Evolutionary conservation across 2,113 vertebrate genomes (phyloP), one percentile per base, ranked within the genome.

Genomic region (Pangasianodon gigas): DNA sequence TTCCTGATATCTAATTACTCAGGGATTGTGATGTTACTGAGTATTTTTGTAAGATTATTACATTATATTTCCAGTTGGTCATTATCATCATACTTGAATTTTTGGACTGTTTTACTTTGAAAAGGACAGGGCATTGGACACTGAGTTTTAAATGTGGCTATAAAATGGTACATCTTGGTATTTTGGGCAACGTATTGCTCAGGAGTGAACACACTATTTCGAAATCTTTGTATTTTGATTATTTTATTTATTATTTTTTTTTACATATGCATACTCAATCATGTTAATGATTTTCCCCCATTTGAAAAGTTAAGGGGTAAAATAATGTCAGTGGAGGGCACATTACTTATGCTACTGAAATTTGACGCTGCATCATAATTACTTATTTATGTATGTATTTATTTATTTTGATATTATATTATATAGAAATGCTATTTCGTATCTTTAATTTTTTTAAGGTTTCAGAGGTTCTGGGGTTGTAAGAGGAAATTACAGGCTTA

Each of bases 21-120:
- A 89, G 77, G 88, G 74, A 80, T 80, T 65, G 19, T 77, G n/a
- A 86, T n/a, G 52, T 51, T 79, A 44, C 77, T 90, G 44, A 46
- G 18, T 65, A 58, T 71, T 82, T 82, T 89, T 62, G 7, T 86
- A 69, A 44, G 24, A 75, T 80, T 89, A 67, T 21, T 32, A 26
- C 9, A 29, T 85, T 85, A 75, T 67, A 41, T 89, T 84, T 74
- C 60, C 11, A 26, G 0, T 46, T 75, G 83, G 24, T 69, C 32
- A 56, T 14, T 56, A 65, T 67, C 24, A 18, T 74, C 24, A 74
- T 84, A 77, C 77, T 89, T 83, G 9, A 84, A 65, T 62, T 82
- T 88, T 71, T 85, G 3, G 1, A 52, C 4, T 44, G 62, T 79
- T 74, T 62, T 69, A 18, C 52, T 67, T 5, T 85, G 75, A 79